Conservation (phyloP, 1,140 invertebrate species). For the Drosophila leontia region DNA sequence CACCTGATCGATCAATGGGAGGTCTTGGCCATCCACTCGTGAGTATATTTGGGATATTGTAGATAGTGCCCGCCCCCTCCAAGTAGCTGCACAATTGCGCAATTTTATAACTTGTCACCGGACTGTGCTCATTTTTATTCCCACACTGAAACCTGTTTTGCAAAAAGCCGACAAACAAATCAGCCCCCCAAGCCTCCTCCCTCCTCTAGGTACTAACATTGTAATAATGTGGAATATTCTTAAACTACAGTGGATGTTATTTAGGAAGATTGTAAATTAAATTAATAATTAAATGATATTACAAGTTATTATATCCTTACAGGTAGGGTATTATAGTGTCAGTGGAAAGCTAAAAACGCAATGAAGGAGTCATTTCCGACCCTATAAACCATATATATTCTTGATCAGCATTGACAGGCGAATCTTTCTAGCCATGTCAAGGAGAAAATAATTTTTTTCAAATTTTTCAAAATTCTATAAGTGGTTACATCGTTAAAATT, state of each 20-base stretch:
- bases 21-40: conserved; percentile 66
- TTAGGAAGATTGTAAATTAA: neutral
- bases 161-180: conserved; percentile 20
- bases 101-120: conserved; percentile 25
- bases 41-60: conserved; percentile 31
- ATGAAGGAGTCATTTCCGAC: no score
- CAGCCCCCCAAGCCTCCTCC: neutral
- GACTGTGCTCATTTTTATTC: conserved; percentile 14
- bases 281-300: no score
- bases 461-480: no score
- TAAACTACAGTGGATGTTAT: conserved; percentile 6
- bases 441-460: no score
- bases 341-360: no score
- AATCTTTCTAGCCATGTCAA: no score
- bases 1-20: conserved; percentile 71
- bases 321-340: no score
- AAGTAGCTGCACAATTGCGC: conserved; percentile 13
- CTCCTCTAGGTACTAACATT: neutral
- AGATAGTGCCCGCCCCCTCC: neutral
- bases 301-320: neutral
- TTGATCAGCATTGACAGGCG: no score
- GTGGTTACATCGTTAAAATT: no score
- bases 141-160: conserved; percentile 36
- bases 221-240: conserved; percentile 2
- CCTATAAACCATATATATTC: no score